Evolutionary conservation across 1,140 invertebrate species (phyloP).

Genomic region (Aphaenogaster ashmeadi): DNA sequence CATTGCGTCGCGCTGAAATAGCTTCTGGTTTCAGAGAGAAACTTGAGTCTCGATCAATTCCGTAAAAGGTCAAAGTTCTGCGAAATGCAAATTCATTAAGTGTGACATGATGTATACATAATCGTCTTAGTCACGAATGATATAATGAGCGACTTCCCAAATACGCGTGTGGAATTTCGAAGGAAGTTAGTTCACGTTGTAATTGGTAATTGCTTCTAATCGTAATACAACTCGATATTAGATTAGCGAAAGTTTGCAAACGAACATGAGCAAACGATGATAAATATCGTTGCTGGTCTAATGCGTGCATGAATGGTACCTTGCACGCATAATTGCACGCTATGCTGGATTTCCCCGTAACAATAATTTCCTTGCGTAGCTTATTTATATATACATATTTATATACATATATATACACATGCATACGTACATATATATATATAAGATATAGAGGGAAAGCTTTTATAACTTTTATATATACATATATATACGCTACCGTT

Average conservation of each 20-base stretch:
- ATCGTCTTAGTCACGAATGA: slow-evolving; percentile 7
- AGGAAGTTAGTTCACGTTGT: neutral
- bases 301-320: neutral
- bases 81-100: slow-evolving; percentile 28
- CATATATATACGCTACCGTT: neutral
- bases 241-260: slow-evolving; percentile 43
- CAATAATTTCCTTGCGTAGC: slow-evolving; percentile 14
- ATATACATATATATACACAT: neutral
- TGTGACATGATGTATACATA: neutral
- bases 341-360: neutral
- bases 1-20: neutral
- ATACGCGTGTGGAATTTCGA: slow-evolving; percentile 17
- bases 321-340: slow-evolving; percentile 6
- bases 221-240: neutral
- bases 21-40: slow-evolving; percentile 36
- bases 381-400: neutral
- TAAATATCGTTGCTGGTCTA: slow-evolving; percentile 8
- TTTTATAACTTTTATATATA: neutral
- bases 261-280: neutral
- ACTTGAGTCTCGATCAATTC: neutral
- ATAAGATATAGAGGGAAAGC: too few relatives aligned
- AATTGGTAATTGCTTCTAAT: neutral
- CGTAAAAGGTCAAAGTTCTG: neutral
- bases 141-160: slow-evolving; percentile 2
- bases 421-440: too few relatives aligned